Evolutionary conservation across 2,113 vertebrate species (phyloP), one percentile per base, ranked within the genome.

Genomic region (Sigmodon hispidus): DNA sequence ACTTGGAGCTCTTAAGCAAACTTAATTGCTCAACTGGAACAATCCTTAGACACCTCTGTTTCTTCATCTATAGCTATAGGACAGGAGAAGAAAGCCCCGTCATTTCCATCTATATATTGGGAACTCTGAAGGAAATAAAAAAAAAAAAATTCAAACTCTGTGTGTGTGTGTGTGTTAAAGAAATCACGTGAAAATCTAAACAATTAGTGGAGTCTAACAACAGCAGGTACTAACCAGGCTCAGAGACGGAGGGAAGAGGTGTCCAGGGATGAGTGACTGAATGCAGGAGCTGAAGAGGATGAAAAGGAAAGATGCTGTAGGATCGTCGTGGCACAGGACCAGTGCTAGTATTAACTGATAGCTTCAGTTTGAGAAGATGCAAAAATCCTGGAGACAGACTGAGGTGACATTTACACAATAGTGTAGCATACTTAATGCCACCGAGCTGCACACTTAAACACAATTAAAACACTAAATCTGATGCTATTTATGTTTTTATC

Each of bases 41-140:
- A 65, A 45, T 16, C 9, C 10, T 19, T 52, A 34, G 12, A 65
- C 9, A 16, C 43, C 24, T 63, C n/a, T 90, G 48, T 31, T 94
- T 93, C 83, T 84, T 67, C 11, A 69, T 59, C 91, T 81, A 29
- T 24, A 90, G 72, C 65, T 70, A 69, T 31, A 40, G 13, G n/a
- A 8, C 61, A 2, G 52, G 31, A 59, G 67, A 34, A 75, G 36
- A 85, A 94, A 87, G 24, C 50, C 22, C 29, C 67, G 31, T 43
- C 3, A 45, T 75, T 96, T 89, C 76, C 90, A 22, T 57, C 72
- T 89, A 59, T 21, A 80, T 81, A 50, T 85, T 90, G 81, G 34
- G 24, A 48, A 70, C 59, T 59, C 67, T 59, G 72, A 77, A 90
- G 84, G 76, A 94, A 92, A 81, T n/a, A 88, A 24, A 73, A 50